A percentile compares a stretch with the other conserved stretches of the same genome.
Conservation (phyloP, 2,797 vertebrate species). For the Eulemur coronatus region DNA sequence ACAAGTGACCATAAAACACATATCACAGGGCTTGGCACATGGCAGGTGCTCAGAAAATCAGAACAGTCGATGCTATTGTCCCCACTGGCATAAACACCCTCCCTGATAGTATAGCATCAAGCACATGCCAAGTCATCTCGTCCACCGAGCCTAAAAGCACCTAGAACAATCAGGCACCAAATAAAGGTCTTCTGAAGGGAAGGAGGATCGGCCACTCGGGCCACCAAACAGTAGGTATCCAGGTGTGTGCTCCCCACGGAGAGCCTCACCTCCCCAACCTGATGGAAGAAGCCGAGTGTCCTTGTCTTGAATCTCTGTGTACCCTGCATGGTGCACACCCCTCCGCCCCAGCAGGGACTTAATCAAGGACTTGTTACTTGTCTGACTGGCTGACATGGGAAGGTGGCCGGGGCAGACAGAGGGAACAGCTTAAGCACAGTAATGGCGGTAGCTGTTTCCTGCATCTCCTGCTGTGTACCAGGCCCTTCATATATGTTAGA, state of each 20-base stretch:
- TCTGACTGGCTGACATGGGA: not conserved
- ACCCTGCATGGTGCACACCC: no score
- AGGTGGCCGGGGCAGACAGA: not conserved
- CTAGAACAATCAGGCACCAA: not conserved
- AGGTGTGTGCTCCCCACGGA: not conserved
- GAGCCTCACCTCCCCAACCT: not conserved
- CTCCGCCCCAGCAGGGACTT: not conserved
- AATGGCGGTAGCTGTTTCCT: not conserved
- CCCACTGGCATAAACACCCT: fast-evolving
- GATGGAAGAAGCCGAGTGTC: fast-evolving
- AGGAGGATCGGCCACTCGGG: not conserved
- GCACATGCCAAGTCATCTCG: fast-evolving
- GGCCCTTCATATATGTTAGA: fast-evolving
- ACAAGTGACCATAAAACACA: not conserved
- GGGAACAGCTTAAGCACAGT: not conserved
- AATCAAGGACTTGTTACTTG: not conserved
- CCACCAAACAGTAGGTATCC: fast-evolving
- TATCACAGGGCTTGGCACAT: not conserved
- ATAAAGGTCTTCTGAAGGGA: not conserved
- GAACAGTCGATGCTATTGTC: not conserved
- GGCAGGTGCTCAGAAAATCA: not conserved
- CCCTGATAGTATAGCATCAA: fast-evolving
- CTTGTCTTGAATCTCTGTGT: not conserved
- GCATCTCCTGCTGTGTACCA: not conserved
- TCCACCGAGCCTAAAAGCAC: not conserved